These are phyloP conservation scores for Anoplius nigerrimus DNA, from an alignment of 2,888 invertebrate species.

Conservation along the genomic window DNA sequence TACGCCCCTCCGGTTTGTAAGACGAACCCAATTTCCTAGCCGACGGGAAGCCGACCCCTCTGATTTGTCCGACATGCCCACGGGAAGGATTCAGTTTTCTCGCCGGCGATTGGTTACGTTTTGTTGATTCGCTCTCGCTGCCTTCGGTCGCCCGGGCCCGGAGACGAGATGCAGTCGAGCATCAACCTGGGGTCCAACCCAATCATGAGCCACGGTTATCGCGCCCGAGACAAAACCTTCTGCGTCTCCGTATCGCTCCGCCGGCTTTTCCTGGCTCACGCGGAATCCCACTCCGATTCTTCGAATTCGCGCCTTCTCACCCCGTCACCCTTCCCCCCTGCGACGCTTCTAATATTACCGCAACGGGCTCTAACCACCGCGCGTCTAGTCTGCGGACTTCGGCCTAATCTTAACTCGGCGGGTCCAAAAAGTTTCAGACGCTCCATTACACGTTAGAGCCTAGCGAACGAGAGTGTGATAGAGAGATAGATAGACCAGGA, in stretches of 20 bases:
- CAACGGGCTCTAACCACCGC: neutral
- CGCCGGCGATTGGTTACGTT: conserved; percentile 44
- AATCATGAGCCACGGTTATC: no score
- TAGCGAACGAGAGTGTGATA: conserved; percentile 9
- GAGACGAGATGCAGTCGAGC: neutral
- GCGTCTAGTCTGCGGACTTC: conserved; percentile 1
- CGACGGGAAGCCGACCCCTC: conserved; percentile 51
- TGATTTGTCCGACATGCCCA: conserved; percentile 48
- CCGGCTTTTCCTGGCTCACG: neutral
- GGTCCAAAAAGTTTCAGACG: conserved; percentile 33
- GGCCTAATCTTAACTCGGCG: neutral
- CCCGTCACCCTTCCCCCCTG: neutral
- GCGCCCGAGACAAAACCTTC: neutral
- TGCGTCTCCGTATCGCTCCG: neutral
- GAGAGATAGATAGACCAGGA: conserved; percentile 30
- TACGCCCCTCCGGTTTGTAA: conserved; percentile 24
- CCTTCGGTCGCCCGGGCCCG: neutral
- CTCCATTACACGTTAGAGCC: conserved; percentile 30
- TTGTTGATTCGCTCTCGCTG: conserved; percentile 9
- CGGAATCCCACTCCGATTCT: neutral
- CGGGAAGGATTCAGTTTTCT: conserved; percentile 57
- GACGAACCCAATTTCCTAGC: conserved; percentile 65
- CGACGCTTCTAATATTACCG: conserved; percentile 2
- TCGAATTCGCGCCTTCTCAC: neutral
- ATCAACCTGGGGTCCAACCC: no score